Conservation (phyloP, 1,140 invertebrate species). For the Bombus superbus region DNA sequence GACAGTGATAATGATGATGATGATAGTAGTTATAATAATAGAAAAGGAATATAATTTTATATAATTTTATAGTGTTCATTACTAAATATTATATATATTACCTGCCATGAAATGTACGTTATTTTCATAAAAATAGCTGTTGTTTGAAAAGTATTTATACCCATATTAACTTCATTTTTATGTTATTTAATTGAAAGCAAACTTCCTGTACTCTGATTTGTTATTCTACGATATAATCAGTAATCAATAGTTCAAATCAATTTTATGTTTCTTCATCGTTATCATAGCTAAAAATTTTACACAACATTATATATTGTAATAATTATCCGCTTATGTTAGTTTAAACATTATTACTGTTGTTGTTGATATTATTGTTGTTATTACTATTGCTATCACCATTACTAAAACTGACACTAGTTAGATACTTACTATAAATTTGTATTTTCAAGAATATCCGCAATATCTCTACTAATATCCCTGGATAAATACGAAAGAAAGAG, state of each 20-base stretch:
- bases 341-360: constrained; percentile 14
- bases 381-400: neutral
- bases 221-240: neutral
- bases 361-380: neutral
- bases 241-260: neutral
- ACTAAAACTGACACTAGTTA: neutral
- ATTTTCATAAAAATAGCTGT: constrained; percentile 15
- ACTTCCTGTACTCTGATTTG: constrained; percentile 10
- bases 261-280: constrained; percentile 32
- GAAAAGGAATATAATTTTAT: neutral
- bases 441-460: constrained; percentile 44
- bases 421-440: constrained; percentile 65
- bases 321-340: constrained; percentile 25
- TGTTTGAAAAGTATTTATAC: constrained; percentile 22
- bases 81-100: constrained; percentile 7
- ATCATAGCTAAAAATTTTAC: constrained; percentile 15
- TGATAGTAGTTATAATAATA: neutral
- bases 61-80: neutral
- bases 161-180: neutral
- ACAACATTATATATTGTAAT: constrained; percentile 2
- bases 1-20: neutral
- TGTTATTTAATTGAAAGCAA: neutral
- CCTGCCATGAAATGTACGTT: constrained; percentile 8
- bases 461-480: constrained; percentile 61
- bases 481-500: constrained; percentile 75